Conservation (phyloP, 2,113 vertebrate genomes). For the Megaceryle torquata region DNA sequence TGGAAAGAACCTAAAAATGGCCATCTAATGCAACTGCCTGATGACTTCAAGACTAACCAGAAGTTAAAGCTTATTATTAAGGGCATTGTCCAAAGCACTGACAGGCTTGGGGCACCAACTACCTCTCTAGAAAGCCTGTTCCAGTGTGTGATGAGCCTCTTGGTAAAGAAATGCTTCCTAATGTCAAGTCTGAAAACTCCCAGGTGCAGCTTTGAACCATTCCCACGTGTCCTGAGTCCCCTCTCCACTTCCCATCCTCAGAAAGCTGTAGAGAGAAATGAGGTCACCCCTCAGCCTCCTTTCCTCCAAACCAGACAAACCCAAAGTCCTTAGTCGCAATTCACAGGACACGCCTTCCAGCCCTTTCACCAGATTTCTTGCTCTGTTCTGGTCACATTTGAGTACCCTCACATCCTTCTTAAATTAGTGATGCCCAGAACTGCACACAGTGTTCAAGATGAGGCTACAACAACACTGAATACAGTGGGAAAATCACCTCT, state of each 20-base stretch:
- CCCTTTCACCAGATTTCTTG: background rate
- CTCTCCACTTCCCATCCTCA: background rate
- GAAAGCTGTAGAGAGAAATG: background rate
- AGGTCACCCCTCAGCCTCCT: background rate
- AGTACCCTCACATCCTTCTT: background rate
- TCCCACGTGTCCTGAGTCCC: background rate
- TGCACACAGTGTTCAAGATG: background rate
- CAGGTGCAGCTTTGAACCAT: background rate
- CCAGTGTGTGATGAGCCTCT: background rate
- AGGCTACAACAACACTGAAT: background rate
- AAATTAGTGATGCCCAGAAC: too few species aligned
- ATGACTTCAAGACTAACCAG: too few species aligned
- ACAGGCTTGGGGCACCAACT: rapidly evolving
- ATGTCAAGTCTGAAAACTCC: background rate
- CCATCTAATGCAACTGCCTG: too few species aligned
- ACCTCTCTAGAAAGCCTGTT: background rate
- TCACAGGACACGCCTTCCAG: background rate
- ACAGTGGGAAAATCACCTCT: background rate
- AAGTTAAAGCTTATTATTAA: too few species aligned
- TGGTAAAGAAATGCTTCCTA: background rate
- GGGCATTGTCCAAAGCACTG: too few species aligned
- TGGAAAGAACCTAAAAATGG: too few species aligned
- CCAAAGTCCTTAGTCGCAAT: background rate
- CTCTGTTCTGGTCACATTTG: background rate
- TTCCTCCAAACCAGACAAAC: background rate